A percentile compares a stretch with the other conserved stretches of the same genome.
Evolutionary conservation across 2,888 invertebrate species (phyloP).

Genomic region (Tridacna crocea): DNA sequence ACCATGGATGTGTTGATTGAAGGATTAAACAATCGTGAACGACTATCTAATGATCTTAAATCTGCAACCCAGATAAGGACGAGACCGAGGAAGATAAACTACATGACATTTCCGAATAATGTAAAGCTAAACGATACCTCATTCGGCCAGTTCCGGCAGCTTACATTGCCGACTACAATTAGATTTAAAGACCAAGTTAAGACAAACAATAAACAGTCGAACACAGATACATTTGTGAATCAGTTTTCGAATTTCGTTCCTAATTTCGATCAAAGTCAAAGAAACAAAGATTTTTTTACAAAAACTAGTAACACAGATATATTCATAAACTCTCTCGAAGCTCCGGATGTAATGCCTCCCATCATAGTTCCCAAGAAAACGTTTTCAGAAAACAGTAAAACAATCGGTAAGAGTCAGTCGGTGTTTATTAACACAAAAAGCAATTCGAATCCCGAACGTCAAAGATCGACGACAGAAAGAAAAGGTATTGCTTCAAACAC

Average conservation of each 20-base stretch:
- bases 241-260: neutral
- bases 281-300: neutral
- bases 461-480: neutral
- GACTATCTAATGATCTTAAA: neutral
- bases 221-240: neutral
- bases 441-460: neutral
- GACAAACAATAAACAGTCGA: neutral
- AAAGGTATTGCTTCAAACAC: slow-evolving; percentile 6
- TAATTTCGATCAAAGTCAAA: neutral
- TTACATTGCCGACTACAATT: neutral
- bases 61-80: neutral
- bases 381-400: neutral
- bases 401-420: neutral
- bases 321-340: neutral
- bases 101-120: neutral
- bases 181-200: neutral
- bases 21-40: neutral
- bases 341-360: slow-evolving; percentile 30
- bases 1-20: neutral
- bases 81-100: neutral
- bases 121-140: neutral
- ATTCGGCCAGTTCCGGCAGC: neutral
- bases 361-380: neutral
- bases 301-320: neutral
- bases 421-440: neutral